Evolutionary conservation across 2,888 invertebrate species (phyloP).

Genomic region (Apamea sordens): DNA sequence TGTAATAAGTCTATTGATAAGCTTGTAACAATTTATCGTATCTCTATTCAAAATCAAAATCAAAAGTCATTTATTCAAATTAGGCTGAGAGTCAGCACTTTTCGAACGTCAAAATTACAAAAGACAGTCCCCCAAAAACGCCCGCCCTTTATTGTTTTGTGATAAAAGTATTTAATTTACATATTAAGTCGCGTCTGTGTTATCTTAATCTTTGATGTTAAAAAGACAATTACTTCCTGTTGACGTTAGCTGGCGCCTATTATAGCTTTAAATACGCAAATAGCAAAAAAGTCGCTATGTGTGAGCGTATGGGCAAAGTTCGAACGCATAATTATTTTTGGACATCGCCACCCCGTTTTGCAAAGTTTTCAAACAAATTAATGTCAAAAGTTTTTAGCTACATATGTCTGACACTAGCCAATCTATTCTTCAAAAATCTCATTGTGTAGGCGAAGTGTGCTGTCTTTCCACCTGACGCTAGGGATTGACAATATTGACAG

Average conservation of each 20-base stretch:
- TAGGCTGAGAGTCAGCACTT: no score
- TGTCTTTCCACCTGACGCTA: not conserved
- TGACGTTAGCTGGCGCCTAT: not conserved
- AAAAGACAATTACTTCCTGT: conserved; percentile 9
- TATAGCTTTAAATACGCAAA: not conserved
- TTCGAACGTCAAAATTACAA: no score
- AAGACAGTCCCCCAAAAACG: no score
- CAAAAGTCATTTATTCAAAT: no score
- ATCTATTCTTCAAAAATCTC: not conserved
- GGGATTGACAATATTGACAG: not conserved
- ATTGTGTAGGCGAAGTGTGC: not conserved
- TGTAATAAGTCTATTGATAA: conserved; percentile 26
- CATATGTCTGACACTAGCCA: not conserved
- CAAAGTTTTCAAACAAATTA: not conserved
- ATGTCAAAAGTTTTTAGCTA: not conserved
- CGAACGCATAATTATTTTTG: not conserved
- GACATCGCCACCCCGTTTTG: not conserved
- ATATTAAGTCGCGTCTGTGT: conserved; percentile 11
- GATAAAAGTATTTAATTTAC: conserved; percentile 30
- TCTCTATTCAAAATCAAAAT: no score
- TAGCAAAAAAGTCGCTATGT: no score
- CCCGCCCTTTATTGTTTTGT: no score
- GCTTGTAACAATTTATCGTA: conserved; percentile 17
- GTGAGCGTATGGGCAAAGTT: not conserved
- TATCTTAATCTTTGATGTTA: conserved; percentile 29